Base-by-base conservation (phyloP, 2,797 vertebrate species). In the Megalops cyprinoides region DNA sequence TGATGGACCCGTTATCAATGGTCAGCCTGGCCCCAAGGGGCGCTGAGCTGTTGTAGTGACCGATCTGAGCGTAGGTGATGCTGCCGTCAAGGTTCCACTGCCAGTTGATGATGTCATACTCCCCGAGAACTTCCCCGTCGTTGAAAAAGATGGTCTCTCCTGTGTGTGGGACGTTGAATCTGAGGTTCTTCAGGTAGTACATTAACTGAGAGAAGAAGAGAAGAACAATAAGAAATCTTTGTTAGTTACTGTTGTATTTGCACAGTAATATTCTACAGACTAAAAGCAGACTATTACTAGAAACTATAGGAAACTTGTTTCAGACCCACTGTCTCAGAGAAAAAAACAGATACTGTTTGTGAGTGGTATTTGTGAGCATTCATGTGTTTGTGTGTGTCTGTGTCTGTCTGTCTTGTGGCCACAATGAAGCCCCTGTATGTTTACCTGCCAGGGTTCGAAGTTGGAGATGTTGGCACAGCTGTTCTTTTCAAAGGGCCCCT, bases 361-460 rank as follows among this genome's bases (percentile, higher is more conserved):
- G 15, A 14, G 2, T 14, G 51, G 23, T 28, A 62, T 37, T 34
- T 39, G 34, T 18, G 67, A n/a, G 9, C 10, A 8, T 42, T 67
- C 44, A 18, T 42, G 20, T 23, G 44, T 42, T 5, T 44, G 9
- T 53, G 31, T 37, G 18, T 23, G 15, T 23, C n/a, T 75, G 7
- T 42, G 39, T 20, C 4, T 71, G 8, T 20, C 25, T 25, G 42
- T 74, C 25, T 49, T 15, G 44, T 4, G 20, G 25, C 46, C 6
- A 28, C 49, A 44, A 31, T 18, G 73, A 37, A 51, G 14, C 37
- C n/a, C 15, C 23, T 28, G 74, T 75, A 46, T 25, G 37, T 60
- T 84, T 85, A 96, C 96, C 93, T 97, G 95, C 96, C 96, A 97
- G 8, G 95, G 94, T 8, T 97, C 94, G 89, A 97, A 97, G 6